phyloP scores from a whole-genome alignment of 2,113 vertebrate genomes.

The Stegostoma tigrinum region DNA sequence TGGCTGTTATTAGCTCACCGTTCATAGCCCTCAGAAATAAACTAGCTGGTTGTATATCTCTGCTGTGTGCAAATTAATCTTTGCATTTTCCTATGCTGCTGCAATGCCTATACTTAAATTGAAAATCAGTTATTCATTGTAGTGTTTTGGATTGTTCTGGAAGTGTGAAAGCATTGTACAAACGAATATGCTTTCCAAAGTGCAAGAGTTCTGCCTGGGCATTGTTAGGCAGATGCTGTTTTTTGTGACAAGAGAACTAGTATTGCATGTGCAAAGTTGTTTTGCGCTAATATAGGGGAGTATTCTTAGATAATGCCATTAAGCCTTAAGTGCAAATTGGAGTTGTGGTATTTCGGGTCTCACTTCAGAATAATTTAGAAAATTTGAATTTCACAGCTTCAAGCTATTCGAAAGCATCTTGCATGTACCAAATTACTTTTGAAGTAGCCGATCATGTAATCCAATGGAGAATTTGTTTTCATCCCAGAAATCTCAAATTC shows the following conservation, averaged over 20 bases:
- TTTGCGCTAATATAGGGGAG: neutral
- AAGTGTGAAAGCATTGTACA: neutral
- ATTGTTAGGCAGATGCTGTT: neutral
- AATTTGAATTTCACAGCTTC: neutral
- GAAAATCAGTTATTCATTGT: neutral
- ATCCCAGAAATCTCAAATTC: neutral
- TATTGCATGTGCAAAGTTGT: neutral
- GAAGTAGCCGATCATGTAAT: neutral
- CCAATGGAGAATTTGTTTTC: neutral
- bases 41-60: neutral
- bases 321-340: neutral
- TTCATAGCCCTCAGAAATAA: neutral
- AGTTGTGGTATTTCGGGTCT: neutral
- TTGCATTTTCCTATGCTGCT: neutral
- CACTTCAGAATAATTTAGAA: neutral
- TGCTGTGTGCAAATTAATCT: neutral
- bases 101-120: neutral
- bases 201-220: neutral
- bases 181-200: neutral
- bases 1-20: neutral
- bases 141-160: neutral
- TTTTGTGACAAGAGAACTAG: neutral
- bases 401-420: neutral
- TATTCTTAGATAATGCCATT: neutral
- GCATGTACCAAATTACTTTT: neutral